Evolutionary conservation across 2,797 vertebrate species (phyloP).

Genomic region (Xerus rutilus): DNA sequence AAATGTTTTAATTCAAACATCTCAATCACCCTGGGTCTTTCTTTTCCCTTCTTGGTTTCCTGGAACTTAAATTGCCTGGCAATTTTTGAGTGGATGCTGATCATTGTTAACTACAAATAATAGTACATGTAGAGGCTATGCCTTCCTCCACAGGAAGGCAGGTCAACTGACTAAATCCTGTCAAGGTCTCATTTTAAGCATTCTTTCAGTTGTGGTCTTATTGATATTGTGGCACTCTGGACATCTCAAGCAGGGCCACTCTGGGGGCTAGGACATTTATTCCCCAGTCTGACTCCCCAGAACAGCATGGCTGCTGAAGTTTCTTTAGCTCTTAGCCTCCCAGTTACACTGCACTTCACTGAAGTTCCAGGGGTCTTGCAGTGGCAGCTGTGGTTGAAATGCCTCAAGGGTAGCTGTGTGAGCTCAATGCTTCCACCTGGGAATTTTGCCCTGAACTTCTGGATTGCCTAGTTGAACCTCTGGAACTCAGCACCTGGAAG

Average conservation of each 20-base stretch:
- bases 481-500: background rate
- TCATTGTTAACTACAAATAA: background rate
- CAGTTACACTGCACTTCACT: background rate
- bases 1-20: background rate
- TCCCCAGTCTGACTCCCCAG: too few species aligned
- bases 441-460: background rate
- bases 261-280: too few species aligned
- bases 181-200: background rate
- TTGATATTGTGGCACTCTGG: background rate
- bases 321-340: background rate
- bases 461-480: background rate
- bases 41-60: background rate
- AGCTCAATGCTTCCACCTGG: background rate
- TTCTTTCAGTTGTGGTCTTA: background rate
- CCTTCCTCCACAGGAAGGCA: background rate
- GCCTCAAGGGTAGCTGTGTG: background rate
- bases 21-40: background rate
- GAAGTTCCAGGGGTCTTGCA: background rate
- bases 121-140: too few species aligned
- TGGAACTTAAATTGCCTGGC: background rate
- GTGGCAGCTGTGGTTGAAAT: background rate
- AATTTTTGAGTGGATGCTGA: background rate
- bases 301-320: background rate
- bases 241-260: background rate
- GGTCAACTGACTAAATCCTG: background rate